Evolutionary conservation across 2,113 vertebrate species (phyloP), one percentile per base, ranked within the genome.

Genomic region (Muscicapa adusta): DNA sequence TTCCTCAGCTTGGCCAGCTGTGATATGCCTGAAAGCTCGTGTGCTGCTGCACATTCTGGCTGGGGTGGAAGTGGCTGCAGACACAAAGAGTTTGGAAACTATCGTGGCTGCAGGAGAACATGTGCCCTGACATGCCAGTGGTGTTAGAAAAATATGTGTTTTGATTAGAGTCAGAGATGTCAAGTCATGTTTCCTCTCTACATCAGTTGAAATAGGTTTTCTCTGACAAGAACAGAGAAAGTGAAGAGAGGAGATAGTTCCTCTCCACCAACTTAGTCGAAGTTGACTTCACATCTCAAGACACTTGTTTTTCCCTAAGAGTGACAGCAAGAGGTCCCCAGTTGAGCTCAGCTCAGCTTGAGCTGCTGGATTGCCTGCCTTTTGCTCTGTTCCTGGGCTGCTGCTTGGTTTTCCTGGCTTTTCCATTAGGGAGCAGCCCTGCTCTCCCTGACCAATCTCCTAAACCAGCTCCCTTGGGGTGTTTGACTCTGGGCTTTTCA

Each of bases 351-450:
- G 50, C 38, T n/a, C 24, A 72, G 19, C 42, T 17, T 54, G n/a
- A 78, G 34, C 23, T 70, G 7, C 3, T n/a, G 40, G 11, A 18
- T 22, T 40, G 18, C 23, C 33, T 57, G 17, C 60, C 20, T 11
- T 17, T 86, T 91, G 68, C 76, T 45, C 63, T 54, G 5, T 33
- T 82, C 28, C 40, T 9, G 23, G 48, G 60, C 6, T 67, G 40
- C 57, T 84, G 18, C 73, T 60, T 81, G 73, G 31, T 34, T 96
- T 95, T 77, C 63, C 68, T 73, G 50, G 67, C 9, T 88, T 83
- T 93, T 94, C 89, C 89, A 88, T 96, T 43, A 89, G 80, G 80
- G 68, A 92, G 51, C 87, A 96, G 68, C 73, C 65, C 80, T 0
- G 12, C 60, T 91, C 60, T 89, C 84, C 33, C 78, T 72, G 74